Base-by-base conservation (phyloP, 2,888 invertebrate genomes). In the Cryptophagus acutangulus region DNA sequence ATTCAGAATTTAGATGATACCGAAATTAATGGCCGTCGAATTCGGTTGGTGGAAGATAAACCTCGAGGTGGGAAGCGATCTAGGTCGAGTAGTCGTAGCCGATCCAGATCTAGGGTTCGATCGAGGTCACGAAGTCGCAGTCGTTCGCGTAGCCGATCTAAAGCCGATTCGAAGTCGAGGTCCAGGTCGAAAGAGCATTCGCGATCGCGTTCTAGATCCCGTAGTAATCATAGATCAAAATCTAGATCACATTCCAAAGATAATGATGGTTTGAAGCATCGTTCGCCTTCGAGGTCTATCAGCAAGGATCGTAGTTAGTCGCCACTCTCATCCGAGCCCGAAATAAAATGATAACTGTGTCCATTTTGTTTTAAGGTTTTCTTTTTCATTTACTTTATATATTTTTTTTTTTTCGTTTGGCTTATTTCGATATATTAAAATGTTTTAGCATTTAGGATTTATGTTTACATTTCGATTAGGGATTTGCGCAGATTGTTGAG, bases 1-100 rank as follows among this genome's bases (percentile, higher is more conserved):
- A 79, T 96, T 58, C 93, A 95, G 62, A 94, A 94, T 67, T 72
- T 94, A 56, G 93, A 96, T 67, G 90, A 89, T 57, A 91, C 93
- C 1, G 95, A 96, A 63, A 72, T 96, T 56, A 93, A 92, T 71
- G 96, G 96, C 0, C 82, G 95, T 8, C 82, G 89, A 48, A 86
- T 96, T 52, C 83, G 84, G 39, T 74, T 96, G 49, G 79, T 91
- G 41, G 94, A 95, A 69, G 93, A 94, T 61, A 77, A 83, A 29
- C 79, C 83, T 40, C 61, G 71, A 6, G 67, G 70, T 25, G 71
- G 77, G 33, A 76, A 81, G 6, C 76, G 83, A 48, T 48, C 37
- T 17, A 31, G 46, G 10, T 49, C 41, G 17, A 45, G 39, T 28
- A 40, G 41, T 25, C 33, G 38, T 4, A 50, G 50, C 12, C 51